Evolutionary conservation across 2,888 invertebrate species (phyloP).

Genomic region (Drosophila leonis): DNA sequence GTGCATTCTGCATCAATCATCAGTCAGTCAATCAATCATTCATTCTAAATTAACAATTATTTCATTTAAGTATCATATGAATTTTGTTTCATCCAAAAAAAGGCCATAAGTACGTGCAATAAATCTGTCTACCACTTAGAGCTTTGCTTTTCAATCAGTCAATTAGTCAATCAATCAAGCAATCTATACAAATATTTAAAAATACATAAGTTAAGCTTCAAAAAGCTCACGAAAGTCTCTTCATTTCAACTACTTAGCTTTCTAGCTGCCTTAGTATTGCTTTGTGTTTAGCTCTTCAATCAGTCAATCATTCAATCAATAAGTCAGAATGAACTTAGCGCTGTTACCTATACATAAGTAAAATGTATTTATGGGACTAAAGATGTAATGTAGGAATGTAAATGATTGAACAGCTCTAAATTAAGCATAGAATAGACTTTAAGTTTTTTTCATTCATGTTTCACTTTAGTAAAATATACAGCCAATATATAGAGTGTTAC

Average conservation of each 20-base stretch:
- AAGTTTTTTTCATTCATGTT: neutral
- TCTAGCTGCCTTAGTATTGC: neutral
- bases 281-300: neutral
- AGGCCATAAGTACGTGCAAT: too few species aligned
- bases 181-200: neutral
- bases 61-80: too few species aligned
- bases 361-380: neutral
- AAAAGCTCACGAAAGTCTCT: neutral
- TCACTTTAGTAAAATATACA: too few species aligned
- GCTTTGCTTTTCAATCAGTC: neutral
- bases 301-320: neutral
- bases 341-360: neutral
- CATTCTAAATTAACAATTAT: too few species aligned
- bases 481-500: neutral
- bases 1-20: too few species aligned
- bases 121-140: too few species aligned
- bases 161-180: constrained; percentile 1
- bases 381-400: neutral
- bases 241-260: neutral
- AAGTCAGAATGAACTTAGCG: neutral
- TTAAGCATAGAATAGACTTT: neutral
- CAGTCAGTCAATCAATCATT: constrained; percentile 2
- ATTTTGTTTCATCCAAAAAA: too few species aligned
- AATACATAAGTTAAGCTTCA: neutral
- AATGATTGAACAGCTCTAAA: too few species aligned